Conservation (phyloP, 2,113 vertebrate genomes). For the Cariama cristata region DNA sequence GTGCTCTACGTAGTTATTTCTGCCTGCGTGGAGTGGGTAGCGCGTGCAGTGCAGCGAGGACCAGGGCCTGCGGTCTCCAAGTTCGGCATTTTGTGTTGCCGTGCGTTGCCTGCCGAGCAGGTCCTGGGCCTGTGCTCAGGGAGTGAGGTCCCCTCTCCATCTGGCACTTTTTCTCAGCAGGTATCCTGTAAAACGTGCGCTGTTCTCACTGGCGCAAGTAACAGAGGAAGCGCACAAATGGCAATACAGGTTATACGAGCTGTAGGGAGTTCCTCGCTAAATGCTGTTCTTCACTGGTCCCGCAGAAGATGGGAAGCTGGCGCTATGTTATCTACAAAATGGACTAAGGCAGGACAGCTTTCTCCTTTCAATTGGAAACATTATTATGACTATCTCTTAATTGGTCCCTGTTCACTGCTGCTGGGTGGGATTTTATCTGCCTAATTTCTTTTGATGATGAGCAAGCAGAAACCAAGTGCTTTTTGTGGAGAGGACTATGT, state of each 20-base stretch:
- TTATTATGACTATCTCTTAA: not conserved
- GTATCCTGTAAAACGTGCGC: accelerated
- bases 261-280: not conserved
- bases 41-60: not conserved
- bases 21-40: not conserved
- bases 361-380: not conserved
- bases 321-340: not conserved
- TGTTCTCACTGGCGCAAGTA: not conserved
- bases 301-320: not conserved
- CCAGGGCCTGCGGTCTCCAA: not conserved
- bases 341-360: not conserved
- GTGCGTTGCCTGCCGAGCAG: accelerated
- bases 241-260: accelerated
- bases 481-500: not conserved
- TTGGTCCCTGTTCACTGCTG: not conserved
- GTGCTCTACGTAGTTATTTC: accelerated
- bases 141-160: not conserved
- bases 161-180: not conserved
- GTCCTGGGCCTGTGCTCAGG: not conserved
- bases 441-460: not conserved
- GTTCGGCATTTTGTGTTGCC: not conserved
- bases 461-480: not conserved
- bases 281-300: not conserved
- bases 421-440: not conserved
- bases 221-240: not conserved